Conservation (phyloP, 2,113 vertebrate genomes). For the Nycticebus coucang region DNA sequence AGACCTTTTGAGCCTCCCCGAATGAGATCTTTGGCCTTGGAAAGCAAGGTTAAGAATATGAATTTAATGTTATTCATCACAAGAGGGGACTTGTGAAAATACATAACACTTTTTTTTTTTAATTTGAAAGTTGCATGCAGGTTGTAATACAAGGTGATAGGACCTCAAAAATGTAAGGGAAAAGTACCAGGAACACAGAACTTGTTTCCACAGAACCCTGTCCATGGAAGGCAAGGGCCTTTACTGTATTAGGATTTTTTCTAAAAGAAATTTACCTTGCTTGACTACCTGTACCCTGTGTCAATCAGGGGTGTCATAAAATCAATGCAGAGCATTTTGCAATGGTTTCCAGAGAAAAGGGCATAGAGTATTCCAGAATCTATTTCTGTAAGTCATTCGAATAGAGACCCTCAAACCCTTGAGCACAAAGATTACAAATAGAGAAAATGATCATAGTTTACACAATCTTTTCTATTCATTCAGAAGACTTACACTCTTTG, state of each 20-base stretch:
- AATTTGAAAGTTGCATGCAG: background rate
- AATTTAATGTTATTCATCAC: background rate
- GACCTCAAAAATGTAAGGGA: background rate
- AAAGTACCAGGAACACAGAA: background rate
- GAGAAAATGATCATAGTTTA: background rate
- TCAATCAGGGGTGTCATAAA: background rate
- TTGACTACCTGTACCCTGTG: background rate
- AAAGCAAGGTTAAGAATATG: background rate
- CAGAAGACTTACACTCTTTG: background rate
- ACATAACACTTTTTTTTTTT: background rate
- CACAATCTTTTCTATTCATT: background rate
- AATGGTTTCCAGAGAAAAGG: background rate
- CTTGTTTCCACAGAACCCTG: background rate
- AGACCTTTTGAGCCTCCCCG: background rate
- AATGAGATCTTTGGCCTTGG: background rate
- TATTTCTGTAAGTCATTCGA: background rate
- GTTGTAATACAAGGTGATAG: background rate
- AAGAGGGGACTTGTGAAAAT: background rate
- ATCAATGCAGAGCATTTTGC: background rate
- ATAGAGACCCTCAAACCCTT: background rate
- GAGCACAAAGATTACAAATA: conserved; percentile 2
- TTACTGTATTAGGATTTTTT: background rate
- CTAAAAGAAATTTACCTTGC: background rate
- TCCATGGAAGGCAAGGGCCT: background rate
- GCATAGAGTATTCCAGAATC: background rate